phyloP scores from a whole-genome alignment of 2,113 vertebrate species.

The Cochlearius cochlearius region DNA sequence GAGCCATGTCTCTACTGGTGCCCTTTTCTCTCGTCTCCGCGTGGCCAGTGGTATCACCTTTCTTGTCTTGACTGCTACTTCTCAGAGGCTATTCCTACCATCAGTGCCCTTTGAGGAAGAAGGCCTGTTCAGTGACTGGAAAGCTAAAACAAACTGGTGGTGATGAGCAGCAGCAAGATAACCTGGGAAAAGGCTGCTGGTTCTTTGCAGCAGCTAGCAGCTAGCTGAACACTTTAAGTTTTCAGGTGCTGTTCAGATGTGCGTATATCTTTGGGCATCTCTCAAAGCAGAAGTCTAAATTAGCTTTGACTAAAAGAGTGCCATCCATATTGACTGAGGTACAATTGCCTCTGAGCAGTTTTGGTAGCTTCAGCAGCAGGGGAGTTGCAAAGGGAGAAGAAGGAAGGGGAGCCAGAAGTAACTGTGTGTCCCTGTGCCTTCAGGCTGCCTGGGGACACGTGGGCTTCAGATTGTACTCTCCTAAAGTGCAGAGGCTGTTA shows the following conservation, averaged over 20 bases:
- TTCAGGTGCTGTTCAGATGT: not conserved
- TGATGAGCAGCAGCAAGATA: not conserved
- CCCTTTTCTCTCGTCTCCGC: not conserved
- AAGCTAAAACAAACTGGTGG: not conserved
- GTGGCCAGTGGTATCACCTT: not conserved
- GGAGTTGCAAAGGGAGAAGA: not conserved
- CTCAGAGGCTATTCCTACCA: not conserved
- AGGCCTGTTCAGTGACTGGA: not conserved
- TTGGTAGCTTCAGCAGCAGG: not conserved
- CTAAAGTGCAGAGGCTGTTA: not conserved
- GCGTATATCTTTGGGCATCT: not conserved
- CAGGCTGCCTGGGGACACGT: not conserved
- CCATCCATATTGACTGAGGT: not conserved
- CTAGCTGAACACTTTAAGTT: not conserved
- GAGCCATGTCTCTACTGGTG: not conserved
- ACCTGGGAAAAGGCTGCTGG: not conserved
- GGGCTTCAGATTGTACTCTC: not conserved
- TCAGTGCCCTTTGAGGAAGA: not conserved
- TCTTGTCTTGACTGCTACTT: not conserved
- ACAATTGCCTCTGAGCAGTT: not conserved
- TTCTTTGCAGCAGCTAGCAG: not conserved
- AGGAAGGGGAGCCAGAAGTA: not conserved
- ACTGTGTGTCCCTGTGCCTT: not conserved
- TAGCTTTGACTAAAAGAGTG: not conserved
- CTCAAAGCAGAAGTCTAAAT: not conserved